Base-by-base conservation (phyloP, 2,888 invertebrate species). In the Drosophila glabriapex region DNA sequence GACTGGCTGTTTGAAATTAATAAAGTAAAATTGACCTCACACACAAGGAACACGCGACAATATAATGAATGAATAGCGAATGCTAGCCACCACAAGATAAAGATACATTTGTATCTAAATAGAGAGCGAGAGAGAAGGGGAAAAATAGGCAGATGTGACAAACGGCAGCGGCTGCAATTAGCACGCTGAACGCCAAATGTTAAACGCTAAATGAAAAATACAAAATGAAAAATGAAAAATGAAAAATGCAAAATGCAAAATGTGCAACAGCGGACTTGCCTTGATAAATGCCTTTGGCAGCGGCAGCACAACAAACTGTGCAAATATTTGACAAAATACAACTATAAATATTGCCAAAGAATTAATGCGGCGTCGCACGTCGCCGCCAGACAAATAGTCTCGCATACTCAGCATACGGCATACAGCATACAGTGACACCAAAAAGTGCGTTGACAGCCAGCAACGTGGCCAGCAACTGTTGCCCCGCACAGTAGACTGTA, bases 21-120 rank as follows among this genome's bases (percentile, higher is more conserved):
- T 90, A 87, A 89, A 91, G 89, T 90, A 90, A 89, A 90, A 85
- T 90, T 90, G 91, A 90, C 90, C 89, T 90, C 91, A 89, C 89
- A 76, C 52, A 64, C 68, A 76, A 58, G 41, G 49, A 72, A 64
- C 76, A 80, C 75, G 81, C 86, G 87, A 90, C 89, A 87, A 82
- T 82, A 83, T 87, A 89, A 87, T 87, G 87, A 87, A 87, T 87
- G 87, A 89, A 87, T 62, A 70, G 68, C 76, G 81, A 81, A 79
- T 75, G 78, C 67, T 61, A 66, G 64, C 25, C 22, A 46, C 46
- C 59, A 35, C 16, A 65, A 61, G 76, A 78, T 67, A 56, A 49
- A 68, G 66, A 65, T 50, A 52, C 56, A 56, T 33, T 63, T 29
- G 59, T 46, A 68, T 49, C 59, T 43, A 66, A 35, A 52, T 31